These are phyloP conservation scores for Pedionomus torquatus DNA, from an alignment of 2,113 vertebrate species.

Conservation along the genomic window DNA sequence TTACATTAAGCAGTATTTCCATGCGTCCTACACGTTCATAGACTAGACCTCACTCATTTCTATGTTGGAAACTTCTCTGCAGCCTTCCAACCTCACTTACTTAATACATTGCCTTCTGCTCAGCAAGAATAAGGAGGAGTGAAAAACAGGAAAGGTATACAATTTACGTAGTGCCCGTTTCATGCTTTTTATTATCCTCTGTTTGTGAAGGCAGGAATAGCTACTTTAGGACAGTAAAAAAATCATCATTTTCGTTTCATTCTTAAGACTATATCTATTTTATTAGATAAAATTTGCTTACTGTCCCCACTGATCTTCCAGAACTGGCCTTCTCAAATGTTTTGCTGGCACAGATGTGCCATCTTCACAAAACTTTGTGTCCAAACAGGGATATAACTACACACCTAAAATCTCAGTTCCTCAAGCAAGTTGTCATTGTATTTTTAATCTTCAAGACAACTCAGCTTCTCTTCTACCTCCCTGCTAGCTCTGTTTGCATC, in stretches of 20 bases:
- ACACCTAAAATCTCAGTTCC: neutral
- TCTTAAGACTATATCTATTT: neutral
- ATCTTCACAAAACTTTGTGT: neutral
- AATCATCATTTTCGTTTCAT: neutral
- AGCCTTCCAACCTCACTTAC: neutral
- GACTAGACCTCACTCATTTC: neutral
- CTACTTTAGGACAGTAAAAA: neutral
- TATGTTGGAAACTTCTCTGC: neutral
- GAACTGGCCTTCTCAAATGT: neutral
- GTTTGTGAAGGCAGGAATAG: neutral
- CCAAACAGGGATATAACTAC: neutral
- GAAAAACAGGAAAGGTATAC: neutral
- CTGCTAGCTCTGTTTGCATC: neutral
- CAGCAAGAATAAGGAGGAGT: neutral
- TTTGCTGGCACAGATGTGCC: neutral
- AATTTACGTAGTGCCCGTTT: neutral
- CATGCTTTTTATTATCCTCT: neutral
- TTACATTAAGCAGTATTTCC: neutral
- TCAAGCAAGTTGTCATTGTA: neutral
- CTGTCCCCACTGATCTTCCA: neutral
- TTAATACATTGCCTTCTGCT: neutral
- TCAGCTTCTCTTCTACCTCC: neutral
- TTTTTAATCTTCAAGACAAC: neutral
- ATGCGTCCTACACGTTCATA: neutral
- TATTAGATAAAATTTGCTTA: neutral